Evolutionary conservation across 2,113 vertebrate species (phyloP), one percentile per base, ranked within the genome.

Genomic region (Brevimyrus niger): DNA sequence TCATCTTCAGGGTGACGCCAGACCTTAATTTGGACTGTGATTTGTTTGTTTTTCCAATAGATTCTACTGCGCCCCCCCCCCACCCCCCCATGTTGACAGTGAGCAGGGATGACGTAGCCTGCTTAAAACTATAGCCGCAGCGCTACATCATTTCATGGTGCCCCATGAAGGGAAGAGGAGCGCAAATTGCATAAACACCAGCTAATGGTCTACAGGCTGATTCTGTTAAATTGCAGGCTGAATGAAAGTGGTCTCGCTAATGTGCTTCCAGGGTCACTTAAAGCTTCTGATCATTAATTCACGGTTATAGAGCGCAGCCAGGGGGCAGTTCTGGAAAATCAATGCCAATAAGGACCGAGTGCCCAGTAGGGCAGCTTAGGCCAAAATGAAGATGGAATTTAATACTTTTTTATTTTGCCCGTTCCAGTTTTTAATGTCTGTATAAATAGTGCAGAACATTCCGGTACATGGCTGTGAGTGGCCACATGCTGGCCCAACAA

Each of bases 11-110:
- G 27, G 3, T 27, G n/a, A 69, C 61, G n/a, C 10, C 10, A 69
- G n/a, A 38, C 73, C 73, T 80, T 80, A 80, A 42, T 80, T 80
- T 80, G 15, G 31, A 0, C 73, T 80, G 73, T 42, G 5, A 80
- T 17, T 80, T 80, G 73, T 80, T 80, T 80, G 35, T 80, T 80
- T 80, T 80, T 80, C 73, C 73, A 42, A 80, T 80, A 80, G 31
- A 80, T 15, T 7, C 31, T 6, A 15, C 35, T 10, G 35, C 35
- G n/a, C 1, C 4, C 1, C 9, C 65, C 9, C 65, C 11, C 7
- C 69, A 3, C 31, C 31, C 2, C 35, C 35, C 73, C 31, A 5
- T 19, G 15, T 42, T 80, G 73, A 42, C 35, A 31, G 61, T 11
- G n/a, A 31, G 35, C 73, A 0, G 0, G 0, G 73, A 9, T 80